Conservation (phyloP, 2,888 invertebrate species). For the Sphaeridia pumilis region DNA sequence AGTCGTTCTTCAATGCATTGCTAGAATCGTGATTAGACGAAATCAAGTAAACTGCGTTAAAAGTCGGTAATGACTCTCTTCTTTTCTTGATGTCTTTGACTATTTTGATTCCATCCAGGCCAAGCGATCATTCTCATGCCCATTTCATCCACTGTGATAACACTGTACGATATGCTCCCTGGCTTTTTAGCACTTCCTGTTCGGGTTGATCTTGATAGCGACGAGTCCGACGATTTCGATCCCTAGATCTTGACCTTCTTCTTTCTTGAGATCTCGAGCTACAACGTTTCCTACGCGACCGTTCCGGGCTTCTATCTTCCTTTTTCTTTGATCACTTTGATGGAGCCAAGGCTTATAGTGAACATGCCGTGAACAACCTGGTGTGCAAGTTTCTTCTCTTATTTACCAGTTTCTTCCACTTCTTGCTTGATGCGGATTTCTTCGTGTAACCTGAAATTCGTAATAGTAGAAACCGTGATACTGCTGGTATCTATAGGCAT, state of each 20-base stretch:
- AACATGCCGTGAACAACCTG: conserved; percentile 56
- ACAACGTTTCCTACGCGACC: conserved; percentile 5
- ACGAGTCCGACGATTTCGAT: neutral
- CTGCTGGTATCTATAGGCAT: too few species aligned
- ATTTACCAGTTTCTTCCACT: conserved; percentile 36
- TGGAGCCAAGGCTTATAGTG: conserved; percentile 71
- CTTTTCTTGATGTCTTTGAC: conserved; percentile 32
- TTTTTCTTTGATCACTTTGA: conserved; percentile 39
- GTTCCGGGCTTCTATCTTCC: conserved; percentile 15
- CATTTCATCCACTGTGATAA: conserved; percentile 27
- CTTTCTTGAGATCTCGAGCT: conserved; percentile 4
- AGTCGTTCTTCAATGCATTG: conserved; percentile 19
- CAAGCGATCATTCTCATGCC: conserved; percentile 31
- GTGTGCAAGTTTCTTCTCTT: conserved; percentile 43
- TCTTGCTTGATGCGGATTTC: conserved; percentile 40
- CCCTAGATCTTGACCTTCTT: conserved; percentile 6
- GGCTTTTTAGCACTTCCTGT: conserved; percentile 3
- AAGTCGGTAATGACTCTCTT: conserved; percentile 26
- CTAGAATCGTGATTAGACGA: conserved; percentile 22
- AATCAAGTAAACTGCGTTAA: conserved; percentile 32
- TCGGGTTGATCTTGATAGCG: too few species aligned
- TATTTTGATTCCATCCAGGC: conserved; percentile 29
- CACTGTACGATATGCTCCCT: conserved; percentile 5
- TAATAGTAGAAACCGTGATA: conserved; percentile 7
- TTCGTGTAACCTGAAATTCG: conserved; percentile 37